Conservation (phyloP, 2,113 vertebrate genomes). For the Pogona vitticeps region DNA sequence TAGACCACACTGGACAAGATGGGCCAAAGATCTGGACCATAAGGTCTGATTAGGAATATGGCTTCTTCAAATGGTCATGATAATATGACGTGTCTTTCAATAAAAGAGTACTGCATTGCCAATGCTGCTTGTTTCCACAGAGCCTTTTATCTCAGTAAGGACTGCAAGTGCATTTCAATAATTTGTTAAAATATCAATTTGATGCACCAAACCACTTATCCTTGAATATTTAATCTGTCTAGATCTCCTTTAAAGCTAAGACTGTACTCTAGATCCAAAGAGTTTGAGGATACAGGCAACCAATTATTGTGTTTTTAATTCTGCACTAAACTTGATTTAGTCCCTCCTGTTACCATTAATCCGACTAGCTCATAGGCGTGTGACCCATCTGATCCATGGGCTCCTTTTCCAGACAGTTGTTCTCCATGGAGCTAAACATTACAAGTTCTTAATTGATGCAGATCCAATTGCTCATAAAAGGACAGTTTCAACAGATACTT, state of each 20-base stretch:
- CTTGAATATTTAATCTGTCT: neutral
- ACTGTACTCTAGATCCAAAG: neutral
- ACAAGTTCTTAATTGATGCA: neutral
- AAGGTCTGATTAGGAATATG: neutral
- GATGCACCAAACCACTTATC: neutral
- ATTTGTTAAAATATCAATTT: neutral
- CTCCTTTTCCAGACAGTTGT: neutral
- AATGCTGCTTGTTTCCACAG: neutral
- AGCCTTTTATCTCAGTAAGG: neutral
- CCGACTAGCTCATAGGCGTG: neutral
- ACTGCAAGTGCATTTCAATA: neutral
- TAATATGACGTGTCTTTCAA: neutral
- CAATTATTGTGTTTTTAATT: neutral
- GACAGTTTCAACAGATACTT: constrained; percentile 17
- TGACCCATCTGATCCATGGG: neutral
- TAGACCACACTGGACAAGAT: neutral
- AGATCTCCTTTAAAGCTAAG: neutral
- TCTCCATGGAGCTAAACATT: neutral
- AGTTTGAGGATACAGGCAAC: neutral
- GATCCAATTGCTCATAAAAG: constrained; percentile 4
- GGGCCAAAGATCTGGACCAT: neutral
- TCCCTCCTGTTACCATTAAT: constrained; percentile 57
- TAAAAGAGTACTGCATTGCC: neutral
- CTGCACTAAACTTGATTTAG: neutral
- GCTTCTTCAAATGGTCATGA: neutral